phyloP scores from a whole-genome alignment of 2,797 vertebrate species.

The Carapus acus region DNA sequence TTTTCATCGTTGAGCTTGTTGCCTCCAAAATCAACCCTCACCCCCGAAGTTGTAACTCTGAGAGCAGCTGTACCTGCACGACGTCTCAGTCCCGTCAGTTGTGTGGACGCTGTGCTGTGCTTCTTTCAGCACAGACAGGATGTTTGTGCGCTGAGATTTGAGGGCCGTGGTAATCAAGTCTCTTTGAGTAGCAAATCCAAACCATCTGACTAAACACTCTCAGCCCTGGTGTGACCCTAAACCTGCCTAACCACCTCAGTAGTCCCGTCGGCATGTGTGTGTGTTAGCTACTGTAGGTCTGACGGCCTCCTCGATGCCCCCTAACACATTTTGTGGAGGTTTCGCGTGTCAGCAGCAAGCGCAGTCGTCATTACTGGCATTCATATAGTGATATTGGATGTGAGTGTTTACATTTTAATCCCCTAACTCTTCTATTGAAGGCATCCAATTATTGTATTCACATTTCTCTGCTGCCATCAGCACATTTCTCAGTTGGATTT shows the following conservation, averaged over 20 bases:
- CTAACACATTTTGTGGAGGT: too few species aligned
- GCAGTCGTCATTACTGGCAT: too few species aligned
- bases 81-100: constrained; percentile 40
- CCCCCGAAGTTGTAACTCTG: not conserved
- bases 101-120: constrained; percentile 32
- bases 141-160: constrained; percentile 62
- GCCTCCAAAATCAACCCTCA: not conserved
- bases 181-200: constrained; percentile 66
- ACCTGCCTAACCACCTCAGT: constrained; percentile 41
- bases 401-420: too few species aligned
- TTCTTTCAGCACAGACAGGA: constrained; percentile 32
- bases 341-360: too few species aligned
- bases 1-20: not conserved
- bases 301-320: constrained; percentile 12
- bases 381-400: too few species aligned
- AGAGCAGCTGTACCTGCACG: constrained; percentile 25
- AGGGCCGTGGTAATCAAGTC: constrained; percentile 59
- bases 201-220: constrained; percentile 71
- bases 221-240: constrained; percentile 60
- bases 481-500: constrained; percentile 6
- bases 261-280: constrained; percentile 40
- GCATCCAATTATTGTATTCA: too few species aligned
- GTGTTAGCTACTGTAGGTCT: constrained; percentile 39
- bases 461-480: constrained; percentile 6
- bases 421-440: too few species aligned